Percentiles rank a stretch among this genome's conserved stretches.
Evolutionary conservation across 2,888 invertebrate genomes (phyloP).

Genomic region (Noctua pronuba): DNA sequence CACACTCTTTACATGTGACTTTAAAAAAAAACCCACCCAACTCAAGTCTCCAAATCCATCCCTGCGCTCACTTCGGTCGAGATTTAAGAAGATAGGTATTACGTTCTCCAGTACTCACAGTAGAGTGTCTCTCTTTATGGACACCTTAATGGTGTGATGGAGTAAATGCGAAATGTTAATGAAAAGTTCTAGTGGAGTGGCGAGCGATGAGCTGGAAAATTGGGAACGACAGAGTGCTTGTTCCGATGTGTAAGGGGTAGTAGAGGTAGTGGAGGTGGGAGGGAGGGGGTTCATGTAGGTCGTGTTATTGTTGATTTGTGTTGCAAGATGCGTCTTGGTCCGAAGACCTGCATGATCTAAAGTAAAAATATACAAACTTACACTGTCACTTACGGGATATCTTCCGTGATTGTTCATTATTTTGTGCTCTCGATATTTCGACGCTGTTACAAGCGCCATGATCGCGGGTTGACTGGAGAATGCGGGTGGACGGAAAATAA

Average conservation of each 20-base stretch:
- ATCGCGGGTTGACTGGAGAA: too few species aligned
- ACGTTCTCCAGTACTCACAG: constrained; percentile 71
- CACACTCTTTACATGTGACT: too few species aligned
- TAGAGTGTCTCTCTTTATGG: constrained; percentile 76
- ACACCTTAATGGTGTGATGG: constrained; percentile 75
- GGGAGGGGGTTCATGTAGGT: constrained; percentile 49
- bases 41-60: constrained; percentile 44
- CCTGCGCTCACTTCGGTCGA: constrained; percentile 73
- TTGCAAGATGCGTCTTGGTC: neutral
- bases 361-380: neutral
- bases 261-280: neutral
- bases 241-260: constrained; percentile 19
- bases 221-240: constrained; percentile 56
- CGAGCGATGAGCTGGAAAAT: constrained; percentile 67
- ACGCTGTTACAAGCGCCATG: too few species aligned
- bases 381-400: too few species aligned
- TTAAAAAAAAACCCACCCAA: neutral
- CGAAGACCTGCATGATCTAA: neutral
- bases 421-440: too few species aligned
- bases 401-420: too few species aligned
- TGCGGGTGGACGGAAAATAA: too few species aligned
- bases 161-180: constrained; percentile 75
- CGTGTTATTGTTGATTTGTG: constrained; percentile 7
- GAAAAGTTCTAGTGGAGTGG: constrained; percentile 75
- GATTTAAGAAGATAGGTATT: constrained; percentile 85